A percentile compares a stretch with the other conserved stretches of the same genome.
phyloP scores from a whole-genome alignment of 2,888 invertebrate genomes.

The Drosophila bunnanda region DNA sequence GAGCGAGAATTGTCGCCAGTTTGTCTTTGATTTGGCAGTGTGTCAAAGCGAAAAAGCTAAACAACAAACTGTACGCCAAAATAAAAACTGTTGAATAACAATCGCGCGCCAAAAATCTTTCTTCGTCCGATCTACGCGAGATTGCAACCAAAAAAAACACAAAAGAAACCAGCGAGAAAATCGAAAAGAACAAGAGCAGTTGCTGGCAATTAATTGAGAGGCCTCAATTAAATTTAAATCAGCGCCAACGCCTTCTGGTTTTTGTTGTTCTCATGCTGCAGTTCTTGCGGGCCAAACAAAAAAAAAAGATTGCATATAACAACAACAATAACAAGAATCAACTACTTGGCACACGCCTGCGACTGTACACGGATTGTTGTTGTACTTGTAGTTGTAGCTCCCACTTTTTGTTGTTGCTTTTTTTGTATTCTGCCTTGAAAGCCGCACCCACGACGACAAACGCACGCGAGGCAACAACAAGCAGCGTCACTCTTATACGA shows the following conservation, averaged over 20 bases:
- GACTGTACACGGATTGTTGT: constrained; percentile 66
- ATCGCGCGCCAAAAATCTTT: constrained; percentile 62
- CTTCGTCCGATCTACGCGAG: constrained; percentile 7
- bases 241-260: constrained; percentile 60
- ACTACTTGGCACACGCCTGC: constrained; percentile 66
- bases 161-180: constrained; percentile 16
- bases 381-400: constrained; percentile 38
- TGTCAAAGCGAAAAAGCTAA: constrained; percentile 39
- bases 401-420: constrained; percentile 17
- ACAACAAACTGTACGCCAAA: constrained; percentile 42
- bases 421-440: constrained; percentile 30
- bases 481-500: constrained; percentile 65
- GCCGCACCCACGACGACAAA: constrained; percentile 68
- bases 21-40: constrained; percentile 56
- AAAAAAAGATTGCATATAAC: constrained; percentile 9
- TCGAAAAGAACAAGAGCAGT: constrained; percentile 35
- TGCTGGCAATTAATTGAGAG: constrained; percentile 66
- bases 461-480: constrained; percentile 47
- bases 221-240: constrained; percentile 73
- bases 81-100: constrained; percentile 65
- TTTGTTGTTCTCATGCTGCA: constrained; percentile 32
- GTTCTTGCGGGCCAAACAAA: constrained; percentile 31
- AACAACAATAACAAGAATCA: constrained; percentile 40
- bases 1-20: constrained; percentile 45
- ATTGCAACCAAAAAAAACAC: constrained; percentile 18